Conservation (phyloP, 2,888 invertebrate species). For the Penaeus monodon region DNA sequence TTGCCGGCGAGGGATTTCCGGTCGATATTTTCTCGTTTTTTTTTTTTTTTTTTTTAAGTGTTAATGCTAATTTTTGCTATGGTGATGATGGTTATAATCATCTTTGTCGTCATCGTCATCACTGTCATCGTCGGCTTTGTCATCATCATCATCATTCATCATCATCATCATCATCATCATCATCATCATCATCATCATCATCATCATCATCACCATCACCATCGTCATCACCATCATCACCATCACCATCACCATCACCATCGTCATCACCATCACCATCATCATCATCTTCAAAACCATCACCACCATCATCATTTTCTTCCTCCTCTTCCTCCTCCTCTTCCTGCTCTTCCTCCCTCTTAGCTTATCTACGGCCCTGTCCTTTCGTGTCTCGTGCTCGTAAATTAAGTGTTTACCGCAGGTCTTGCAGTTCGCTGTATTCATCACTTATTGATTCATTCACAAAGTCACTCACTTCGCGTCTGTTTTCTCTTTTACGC, state of each 20-base stretch:
- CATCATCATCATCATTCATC: too few relatives aligned
- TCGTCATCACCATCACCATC: too few relatives aligned
- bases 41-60: too few relatives aligned
- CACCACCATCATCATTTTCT: slow-evolving; percentile 4
- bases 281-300: not conserved
- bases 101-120: not conserved
- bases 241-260: too few relatives aligned
- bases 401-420: not conserved
- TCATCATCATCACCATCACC: not conserved
- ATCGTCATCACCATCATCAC: not conserved
- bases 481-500: not conserved
- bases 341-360: not conserved
- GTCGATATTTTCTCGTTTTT: too few relatives aligned
- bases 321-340: not conserved
- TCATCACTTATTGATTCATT: not conserved
- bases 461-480: not conserved
- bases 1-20: too few relatives aligned
- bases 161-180: too few relatives aligned
- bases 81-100: too few relatives aligned
- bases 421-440: not conserved
- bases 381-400: too few relatives aligned
- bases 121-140: not conserved
- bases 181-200: not conserved
- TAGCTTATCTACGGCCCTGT: not conserved
- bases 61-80: too few relatives aligned